Evolutionary conservation across 2,113 vertebrate genomes (phyloP).

Genomic region (Lipophrys pholis): DNA sequence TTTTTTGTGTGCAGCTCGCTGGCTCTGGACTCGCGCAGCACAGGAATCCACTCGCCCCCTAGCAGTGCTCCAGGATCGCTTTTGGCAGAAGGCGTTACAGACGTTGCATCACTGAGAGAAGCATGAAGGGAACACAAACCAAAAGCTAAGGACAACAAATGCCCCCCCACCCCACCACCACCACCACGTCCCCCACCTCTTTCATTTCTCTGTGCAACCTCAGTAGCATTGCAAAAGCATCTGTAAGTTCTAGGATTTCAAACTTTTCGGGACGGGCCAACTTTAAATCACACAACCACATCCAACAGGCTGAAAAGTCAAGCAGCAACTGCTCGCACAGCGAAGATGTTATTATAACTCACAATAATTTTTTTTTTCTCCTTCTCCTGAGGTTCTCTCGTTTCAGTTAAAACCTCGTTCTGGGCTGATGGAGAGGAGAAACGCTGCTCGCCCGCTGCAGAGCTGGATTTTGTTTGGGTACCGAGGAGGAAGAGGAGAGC

Average conservation of each 20-base stretch:
- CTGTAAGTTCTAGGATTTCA: conserved; percentile 70
- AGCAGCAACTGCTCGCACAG: conserved; percentile 67
- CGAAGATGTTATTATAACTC: conserved; percentile 76
- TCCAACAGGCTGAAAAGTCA: conserved; percentile 73
- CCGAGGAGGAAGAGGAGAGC: conserved; percentile 59
- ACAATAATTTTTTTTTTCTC: conserved; percentile 51
- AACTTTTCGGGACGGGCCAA: conserved; percentile 64
- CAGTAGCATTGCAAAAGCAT: conserved; percentile 78
- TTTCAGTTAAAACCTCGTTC: conserved; percentile 70
- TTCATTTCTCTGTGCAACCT: conserved; percentile 71
- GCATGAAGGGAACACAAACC: conserved; percentile 69
- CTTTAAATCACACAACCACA: conserved; percentile 80
- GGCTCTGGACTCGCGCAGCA: conserved; percentile 23
- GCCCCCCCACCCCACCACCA: background rate
- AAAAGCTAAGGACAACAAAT: conserved; percentile 67
- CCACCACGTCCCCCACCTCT: conserved; percentile 44
- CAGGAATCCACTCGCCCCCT: conserved; percentile 46
- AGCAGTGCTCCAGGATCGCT: conserved; percentile 44
- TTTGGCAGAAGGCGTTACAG: conserved; percentile 59
- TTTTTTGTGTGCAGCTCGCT: conserved; percentile 19
- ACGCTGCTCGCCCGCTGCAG: conserved; percentile 55
- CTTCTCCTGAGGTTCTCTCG: conserved; percentile 66
- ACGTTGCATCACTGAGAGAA: conserved; percentile 73
- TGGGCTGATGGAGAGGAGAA: conserved; percentile 64
- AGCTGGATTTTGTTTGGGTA: conserved; percentile 60